Evolutionary conservation across 1,140 invertebrate species (phyloP).

Genomic region (Ephestia elutella): DNA sequence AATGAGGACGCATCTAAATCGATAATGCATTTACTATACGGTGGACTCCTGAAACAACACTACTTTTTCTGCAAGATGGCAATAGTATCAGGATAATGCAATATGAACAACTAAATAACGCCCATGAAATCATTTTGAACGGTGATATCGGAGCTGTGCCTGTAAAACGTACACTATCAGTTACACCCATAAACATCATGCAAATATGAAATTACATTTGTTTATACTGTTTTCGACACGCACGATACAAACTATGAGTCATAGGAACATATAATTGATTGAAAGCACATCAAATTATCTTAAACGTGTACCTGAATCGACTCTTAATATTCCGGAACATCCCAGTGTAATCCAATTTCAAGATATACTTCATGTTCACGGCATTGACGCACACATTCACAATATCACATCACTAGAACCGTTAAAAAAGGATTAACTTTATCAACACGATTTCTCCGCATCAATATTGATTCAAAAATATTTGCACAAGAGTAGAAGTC

Average conservation of each 20-base stretch:
- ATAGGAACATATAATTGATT: not conserved
- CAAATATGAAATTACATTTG: not conserved
- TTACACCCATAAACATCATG: not conserved
- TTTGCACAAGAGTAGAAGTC: slow-evolving; percentile 38
- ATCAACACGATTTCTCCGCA: slow-evolving; percentile 24
- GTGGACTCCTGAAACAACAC: too few species aligned
- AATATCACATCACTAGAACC: slow-evolving; percentile 9
- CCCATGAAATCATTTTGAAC: not conserved
- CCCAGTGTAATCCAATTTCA: slow-evolving; percentile 13
- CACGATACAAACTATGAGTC: not conserved
- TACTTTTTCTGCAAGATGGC: too few species aligned
- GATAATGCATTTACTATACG: too few species aligned
- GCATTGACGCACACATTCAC: slow-evolving; percentile 1
- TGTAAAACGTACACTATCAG: not conserved
- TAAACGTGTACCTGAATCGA: slow-evolving; percentile 30
- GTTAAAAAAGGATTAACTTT: slow-evolving; percentile 21
- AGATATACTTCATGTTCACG: slow-evolving; percentile 16
- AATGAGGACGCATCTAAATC: too few species aligned
- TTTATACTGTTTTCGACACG: not conserved
- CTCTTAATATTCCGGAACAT: slow-evolving; percentile 35
- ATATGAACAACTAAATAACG: too few species aligned
- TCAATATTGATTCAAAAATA: slow-evolving; percentile 55
- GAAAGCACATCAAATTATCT: not conserved
- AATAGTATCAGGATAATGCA: too few species aligned
- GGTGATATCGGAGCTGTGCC: not conserved